Conservation (phyloP, 2,797 vertebrate species). For the Phalanger gymnotis region DNA sequence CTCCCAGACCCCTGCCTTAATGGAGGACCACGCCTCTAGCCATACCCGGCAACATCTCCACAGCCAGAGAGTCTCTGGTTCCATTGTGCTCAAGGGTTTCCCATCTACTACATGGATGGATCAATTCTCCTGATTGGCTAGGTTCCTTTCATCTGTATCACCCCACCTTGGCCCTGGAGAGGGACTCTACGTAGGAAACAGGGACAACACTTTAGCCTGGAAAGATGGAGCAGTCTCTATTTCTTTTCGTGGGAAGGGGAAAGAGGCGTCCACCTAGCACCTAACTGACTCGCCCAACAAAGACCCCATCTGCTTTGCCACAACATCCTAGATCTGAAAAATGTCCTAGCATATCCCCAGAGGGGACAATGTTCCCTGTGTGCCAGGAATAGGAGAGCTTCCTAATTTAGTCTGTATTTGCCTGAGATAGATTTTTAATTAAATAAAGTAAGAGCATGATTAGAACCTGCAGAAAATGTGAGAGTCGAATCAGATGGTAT, state of each 20-base stretch:
- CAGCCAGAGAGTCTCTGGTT: background rate
- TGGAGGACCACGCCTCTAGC: background rate
- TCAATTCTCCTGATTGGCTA: background rate
- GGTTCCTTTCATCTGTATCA: background rate
- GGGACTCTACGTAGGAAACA: background rate
- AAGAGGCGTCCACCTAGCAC: background rate
- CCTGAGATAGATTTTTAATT: slow-evolving; percentile 87
- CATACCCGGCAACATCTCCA: background rate
- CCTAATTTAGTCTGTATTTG: slow-evolving; percentile 87
- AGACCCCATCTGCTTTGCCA: slow-evolving; percentile 61
- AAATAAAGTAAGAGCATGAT: slow-evolving; percentile 85
- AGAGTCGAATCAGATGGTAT: slow-evolving; percentile 81
- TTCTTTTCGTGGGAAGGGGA: background rate
- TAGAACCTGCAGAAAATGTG: slow-evolving; percentile 81
- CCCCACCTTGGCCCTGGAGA: background rate
- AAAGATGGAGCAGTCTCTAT: background rate
- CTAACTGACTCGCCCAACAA: slow-evolving; percentile 9
- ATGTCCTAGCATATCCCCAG: slow-evolving; percentile 51
- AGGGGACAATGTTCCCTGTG: slow-evolving; percentile 28
- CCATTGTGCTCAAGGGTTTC: background rate
- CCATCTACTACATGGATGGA: background rate
- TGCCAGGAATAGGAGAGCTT: slow-evolving; percentile 72
- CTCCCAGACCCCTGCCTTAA: background rate
- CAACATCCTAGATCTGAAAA: slow-evolving; percentile 59
- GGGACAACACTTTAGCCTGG: background rate